A percentile compares a stretch with the other conserved stretches of the same genome.
These are phyloP conservation scores for Orthosia gracilis DNA, from an alignment of 2,888 invertebrate species.

Conservation along the genomic window DNA sequence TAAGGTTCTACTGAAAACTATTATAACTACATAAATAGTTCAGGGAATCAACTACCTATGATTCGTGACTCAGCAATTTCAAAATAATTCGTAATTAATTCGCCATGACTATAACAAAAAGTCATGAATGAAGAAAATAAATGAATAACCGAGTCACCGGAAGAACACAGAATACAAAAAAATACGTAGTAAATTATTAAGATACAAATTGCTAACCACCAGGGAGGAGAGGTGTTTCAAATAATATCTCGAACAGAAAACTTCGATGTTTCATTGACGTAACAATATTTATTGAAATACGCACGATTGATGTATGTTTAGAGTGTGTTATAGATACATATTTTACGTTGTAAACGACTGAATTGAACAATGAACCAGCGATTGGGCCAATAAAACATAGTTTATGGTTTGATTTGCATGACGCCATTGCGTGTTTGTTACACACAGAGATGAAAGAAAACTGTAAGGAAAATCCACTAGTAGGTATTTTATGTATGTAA, in stretches of 20 bases:
- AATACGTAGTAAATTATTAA: not conserved
- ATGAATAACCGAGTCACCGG: not conserved
- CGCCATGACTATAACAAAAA: not conserved
- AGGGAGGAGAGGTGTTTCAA: constrained; percentile 15
- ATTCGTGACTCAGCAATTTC: constrained; percentile 20
- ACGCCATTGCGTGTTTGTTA: constrained; percentile 43
- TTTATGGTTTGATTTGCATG: constrained; percentile 61
- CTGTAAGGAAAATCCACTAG: constrained; percentile 17
- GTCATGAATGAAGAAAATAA: not conserved
- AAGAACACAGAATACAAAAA: not conserved
- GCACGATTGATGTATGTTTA: constrained; percentile 57
- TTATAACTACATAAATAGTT: not conserved
- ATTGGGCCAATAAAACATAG: constrained; percentile 58
- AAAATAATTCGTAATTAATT: constrained; percentile 28
- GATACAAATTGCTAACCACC: not conserved
- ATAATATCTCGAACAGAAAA: constrained; percentile 38
- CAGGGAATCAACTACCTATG: constrained; percentile 9
- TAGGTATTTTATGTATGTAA: not conserved
- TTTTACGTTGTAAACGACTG: constrained; percentile 59
- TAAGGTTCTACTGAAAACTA: constrained; percentile 1
- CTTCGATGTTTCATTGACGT: constrained; percentile 51
- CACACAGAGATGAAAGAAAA: constrained; percentile 47
- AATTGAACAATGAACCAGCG: constrained; percentile 62
- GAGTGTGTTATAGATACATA: constrained; percentile 54
- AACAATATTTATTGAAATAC: constrained; percentile 51